Percentiles rank a stretch among this genome's conserved stretches.
These are phyloP conservation scores for Tetragnatha versicolor DNA, from an alignment of 1,140 invertebrate species.

Conservation along the genomic window DNA sequence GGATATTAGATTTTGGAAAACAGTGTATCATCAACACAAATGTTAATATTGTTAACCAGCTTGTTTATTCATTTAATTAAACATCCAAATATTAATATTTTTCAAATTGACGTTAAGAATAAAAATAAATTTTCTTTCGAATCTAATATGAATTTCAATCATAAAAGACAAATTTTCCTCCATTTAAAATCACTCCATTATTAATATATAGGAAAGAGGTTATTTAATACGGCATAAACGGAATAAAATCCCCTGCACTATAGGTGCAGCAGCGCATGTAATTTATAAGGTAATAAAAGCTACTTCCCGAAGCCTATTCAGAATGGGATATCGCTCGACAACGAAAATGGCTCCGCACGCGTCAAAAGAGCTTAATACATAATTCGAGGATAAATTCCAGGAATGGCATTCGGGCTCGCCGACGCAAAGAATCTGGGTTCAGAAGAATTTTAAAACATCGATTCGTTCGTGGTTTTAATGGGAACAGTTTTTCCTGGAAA, in stretches of 20 bases:
- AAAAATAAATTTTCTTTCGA: too few species aligned
- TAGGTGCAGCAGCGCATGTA: neutral
- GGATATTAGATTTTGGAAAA: too few species aligned
- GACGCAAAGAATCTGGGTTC: neutral
- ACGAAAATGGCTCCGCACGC: neutral
- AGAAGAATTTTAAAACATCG: too few species aligned
- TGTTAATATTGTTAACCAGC: too few species aligned
- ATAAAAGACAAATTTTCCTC: too few species aligned
- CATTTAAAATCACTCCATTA: too few species aligned
- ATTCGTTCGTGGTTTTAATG: neutral
- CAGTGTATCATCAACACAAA: too few species aligned
- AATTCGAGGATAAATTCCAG: constrained; percentile 12
- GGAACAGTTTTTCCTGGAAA: neutral
- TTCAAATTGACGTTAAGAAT: too few species aligned
- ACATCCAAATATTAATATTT: too few species aligned
- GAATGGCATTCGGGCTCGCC: neutral
- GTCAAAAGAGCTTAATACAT: neutral
- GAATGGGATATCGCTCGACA: neutral
- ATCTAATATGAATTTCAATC: too few species aligned
- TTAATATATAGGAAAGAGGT: too few species aligned
- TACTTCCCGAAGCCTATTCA: neutral
- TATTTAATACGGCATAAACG: neutral
- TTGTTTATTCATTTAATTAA: too few species aligned
- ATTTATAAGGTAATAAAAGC: neutral
- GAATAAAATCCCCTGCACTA: neutral